Evolutionary conservation across 2,113 vertebrate genomes (phyloP).

Genomic region (Elephas maximus): DNA sequence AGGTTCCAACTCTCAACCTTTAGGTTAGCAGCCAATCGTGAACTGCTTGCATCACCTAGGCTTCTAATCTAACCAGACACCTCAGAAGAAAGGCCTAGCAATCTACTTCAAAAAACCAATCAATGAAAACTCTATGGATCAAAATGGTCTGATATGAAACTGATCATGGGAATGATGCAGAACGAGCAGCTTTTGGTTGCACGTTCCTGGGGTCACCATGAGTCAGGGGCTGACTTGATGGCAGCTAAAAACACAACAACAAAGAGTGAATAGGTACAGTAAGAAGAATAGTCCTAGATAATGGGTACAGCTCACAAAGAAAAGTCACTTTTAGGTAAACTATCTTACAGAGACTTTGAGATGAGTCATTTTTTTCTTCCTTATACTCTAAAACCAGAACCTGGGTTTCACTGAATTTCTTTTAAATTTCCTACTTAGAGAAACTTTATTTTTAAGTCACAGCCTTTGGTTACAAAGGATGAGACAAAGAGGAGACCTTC

Average conservation of each 20-base stretch:
- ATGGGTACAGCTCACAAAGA: not conserved
- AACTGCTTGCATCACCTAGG: not conserved
- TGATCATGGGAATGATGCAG: not conserved
- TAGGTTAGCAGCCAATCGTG: not conserved
- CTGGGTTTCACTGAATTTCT: not conserved
- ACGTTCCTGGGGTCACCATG: not conserved
- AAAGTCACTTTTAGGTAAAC: not conserved
- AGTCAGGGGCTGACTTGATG: not conserved
- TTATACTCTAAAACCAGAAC: not conserved
- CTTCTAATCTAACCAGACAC: not conserved
- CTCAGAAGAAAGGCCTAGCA: not conserved
- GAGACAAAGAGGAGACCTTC: not conserved
- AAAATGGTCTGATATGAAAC: not conserved
- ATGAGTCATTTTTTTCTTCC: not conserved
- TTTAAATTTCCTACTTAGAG: not conserved
- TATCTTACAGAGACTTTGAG: not conserved
- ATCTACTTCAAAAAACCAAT: not conserved
- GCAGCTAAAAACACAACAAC: not conserved
- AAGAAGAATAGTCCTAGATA: not conserved
- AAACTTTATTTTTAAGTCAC: constrained; percentile 9
- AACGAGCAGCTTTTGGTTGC: not conserved
- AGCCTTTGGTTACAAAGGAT: constrained; percentile 14
- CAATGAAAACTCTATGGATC: not conserved
- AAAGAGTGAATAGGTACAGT: not conserved
- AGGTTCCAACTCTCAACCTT: not conserved